phyloP scores from a whole-genome alignment of 2,113 vertebrate species.

The Sander vitreus region DNA sequence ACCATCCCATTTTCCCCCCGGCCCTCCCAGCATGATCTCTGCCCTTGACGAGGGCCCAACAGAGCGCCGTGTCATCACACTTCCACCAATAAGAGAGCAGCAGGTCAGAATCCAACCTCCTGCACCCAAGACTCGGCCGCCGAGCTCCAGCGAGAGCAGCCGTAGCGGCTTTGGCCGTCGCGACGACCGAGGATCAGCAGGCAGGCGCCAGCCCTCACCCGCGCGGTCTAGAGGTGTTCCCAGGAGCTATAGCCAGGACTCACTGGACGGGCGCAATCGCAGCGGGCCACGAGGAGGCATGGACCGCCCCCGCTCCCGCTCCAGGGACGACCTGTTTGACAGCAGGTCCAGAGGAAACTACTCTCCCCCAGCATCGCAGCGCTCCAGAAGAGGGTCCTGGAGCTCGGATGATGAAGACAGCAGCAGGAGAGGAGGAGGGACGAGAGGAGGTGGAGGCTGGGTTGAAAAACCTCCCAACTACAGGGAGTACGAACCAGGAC shows the following conservation, averaged over 20 bases:
- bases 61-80: constrained; percentile 83
- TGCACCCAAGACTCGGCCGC: constrained; percentile 73
- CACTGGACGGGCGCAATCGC: constrained; percentile 72
- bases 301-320: constrained; percentile 76
- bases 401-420: constrained; percentile 89
- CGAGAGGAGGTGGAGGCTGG: constrained; percentile 82
- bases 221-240: constrained; percentile 73
- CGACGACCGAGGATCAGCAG: constrained; percentile 50
- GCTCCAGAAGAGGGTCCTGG: constrained; percentile 82
- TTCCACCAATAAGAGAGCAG: constrained; percentile 85
- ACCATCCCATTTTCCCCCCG: constrained; percentile 73
- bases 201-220: constrained; percentile 71
- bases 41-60: constrained; percentile 85
- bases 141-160: constrained; percentile 83
- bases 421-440: constrained; percentile 59
- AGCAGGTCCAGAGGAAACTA: constrained; percentile 81
- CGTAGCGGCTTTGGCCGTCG: constrained; percentile 71
- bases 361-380: constrained; percentile 78
- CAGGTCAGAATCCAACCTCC: constrained; percentile 59
- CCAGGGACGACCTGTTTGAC: constrained; percentile 81
- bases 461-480: constrained; percentile 92
- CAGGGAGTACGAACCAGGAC: constrained; percentile 82
- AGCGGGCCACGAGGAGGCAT: constrained; percentile 37
- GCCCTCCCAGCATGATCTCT: constrained; percentile 91
- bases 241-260: constrained; percentile 87